Base-by-base conservation (phyloP, 2,797 vertebrate genomes). In the Gouania willdenowi region DNA sequence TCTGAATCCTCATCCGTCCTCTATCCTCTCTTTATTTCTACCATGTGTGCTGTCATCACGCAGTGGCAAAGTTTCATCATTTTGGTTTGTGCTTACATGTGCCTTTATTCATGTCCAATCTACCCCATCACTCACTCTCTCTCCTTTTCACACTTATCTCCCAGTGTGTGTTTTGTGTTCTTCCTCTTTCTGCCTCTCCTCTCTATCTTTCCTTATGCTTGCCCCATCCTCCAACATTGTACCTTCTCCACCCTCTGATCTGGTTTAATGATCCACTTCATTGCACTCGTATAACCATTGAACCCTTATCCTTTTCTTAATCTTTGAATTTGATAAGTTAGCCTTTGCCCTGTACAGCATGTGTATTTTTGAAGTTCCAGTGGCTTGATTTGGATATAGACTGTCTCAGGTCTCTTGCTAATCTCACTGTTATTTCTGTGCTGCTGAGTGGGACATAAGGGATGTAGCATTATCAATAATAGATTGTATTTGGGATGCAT, bases 221-320 rank as follows among this genome's bases (percentile, higher is more conserved):
- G 41, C 69, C 53, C 63, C 52, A 60, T 63, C 49, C 75, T 79
- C 67, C 56, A 35, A 38, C 53, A 33, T 52, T 65, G 39, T 65
- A 61, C 62, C 62, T 51, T 61, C 68, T 67, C 70, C 63, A 48
- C 56, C 54, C 46, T 74, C 55, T 64, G 72, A 72, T 61, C 54
- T 35, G 65, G 46, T 71, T 89, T 60, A 89, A 87, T 84, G 65
- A 83, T 84, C 24, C 71, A 66, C 55, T 77, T 66, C 58, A 82
- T 83, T 70, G 70, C 42, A 50, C 38, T 64, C 64, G 66, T 66
- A 46, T 53, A 13, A 55, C 47, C 49, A 54, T 38, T 37, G 38
- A 44, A 68, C 62, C 59, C 61, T 34, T 21, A 36, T 32, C 46
- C 51, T 28, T 31, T 22, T 49, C 36, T 13, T 15, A 56, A 45